phyloP scores from a whole-genome alignment of 2,888 invertebrate species.

The Diarsia brunnea region DNA sequence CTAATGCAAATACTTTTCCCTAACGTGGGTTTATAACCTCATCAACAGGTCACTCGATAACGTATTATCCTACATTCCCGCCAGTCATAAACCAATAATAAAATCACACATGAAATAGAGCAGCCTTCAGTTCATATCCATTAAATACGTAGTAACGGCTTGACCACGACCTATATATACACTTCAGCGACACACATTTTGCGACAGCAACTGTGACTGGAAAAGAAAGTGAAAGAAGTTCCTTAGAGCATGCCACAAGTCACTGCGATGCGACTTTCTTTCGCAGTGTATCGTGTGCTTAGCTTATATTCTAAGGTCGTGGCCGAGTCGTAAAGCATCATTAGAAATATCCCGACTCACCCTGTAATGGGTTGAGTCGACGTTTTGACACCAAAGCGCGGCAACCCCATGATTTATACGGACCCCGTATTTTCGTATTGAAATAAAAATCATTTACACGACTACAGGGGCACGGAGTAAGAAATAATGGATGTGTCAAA shows the following conservation, averaged over 20 bases:
- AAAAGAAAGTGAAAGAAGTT: background rate
- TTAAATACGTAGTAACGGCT: constrained; percentile 41
- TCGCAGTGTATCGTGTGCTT: background rate
- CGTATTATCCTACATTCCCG: background rate
- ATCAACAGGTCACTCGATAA: constrained; percentile 30
- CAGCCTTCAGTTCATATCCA: constrained; percentile 37
- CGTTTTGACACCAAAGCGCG: constrained; percentile 74
- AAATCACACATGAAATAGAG: constrained; percentile 38
- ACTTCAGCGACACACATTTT: background rate
- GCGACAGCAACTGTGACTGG: background rate
- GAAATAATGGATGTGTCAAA: constrained; percentile 63
- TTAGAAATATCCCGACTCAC: constrained; percentile 64
- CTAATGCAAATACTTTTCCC: background rate
- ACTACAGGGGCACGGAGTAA: constrained; percentile 49
- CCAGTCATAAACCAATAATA: constrained; percentile 29
- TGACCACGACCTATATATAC: background rate
- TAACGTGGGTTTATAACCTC: background rate
- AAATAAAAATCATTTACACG: constrained; percentile 78
- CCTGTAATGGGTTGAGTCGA: constrained; percentile 67
- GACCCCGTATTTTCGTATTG: constrained; percentile 74
- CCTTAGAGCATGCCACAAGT: background rate
- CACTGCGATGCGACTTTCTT: background rate
- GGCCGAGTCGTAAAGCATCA: constrained; percentile 36
- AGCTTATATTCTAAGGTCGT: background rate
- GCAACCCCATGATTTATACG: constrained; percentile 76